These are phyloP conservation scores for Decapterus maruadsi DNA, from an alignment of 2,797 vertebrate genomes.

Conservation along the genomic window DNA sequence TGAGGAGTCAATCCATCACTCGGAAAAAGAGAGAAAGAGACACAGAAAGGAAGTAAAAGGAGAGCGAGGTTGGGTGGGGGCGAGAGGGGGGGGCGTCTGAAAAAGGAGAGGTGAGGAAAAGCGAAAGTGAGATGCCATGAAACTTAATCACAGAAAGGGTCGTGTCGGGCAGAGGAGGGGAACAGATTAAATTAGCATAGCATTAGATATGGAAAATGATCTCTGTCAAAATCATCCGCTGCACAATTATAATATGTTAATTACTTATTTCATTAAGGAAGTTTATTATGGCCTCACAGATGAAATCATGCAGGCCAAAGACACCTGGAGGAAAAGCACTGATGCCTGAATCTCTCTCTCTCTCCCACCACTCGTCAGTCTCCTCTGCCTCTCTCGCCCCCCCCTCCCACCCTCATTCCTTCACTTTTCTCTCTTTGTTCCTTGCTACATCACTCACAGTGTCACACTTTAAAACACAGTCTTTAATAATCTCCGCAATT, in stretches of 20 bases:
- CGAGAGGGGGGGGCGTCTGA: conserved; percentile 4
- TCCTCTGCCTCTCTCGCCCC: conserved; percentile 57
- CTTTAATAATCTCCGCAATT: conserved; percentile 56
- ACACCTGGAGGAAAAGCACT: conserved; percentile 92
- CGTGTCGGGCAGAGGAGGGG: conserved; percentile 88
- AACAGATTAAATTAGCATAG: conserved; percentile 99
- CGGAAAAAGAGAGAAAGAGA: conserved; percentile 60
- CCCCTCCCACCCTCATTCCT: conserved; percentile 52
- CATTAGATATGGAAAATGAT: conserved; percentile 99
- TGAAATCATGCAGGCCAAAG: conserved; percentile 91
- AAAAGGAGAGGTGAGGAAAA: conserved; percentile 77
- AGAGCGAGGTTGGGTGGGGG: conserved; percentile 32
- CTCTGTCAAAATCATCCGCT: conserved; percentile 98
- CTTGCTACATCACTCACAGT: conserved; percentile 62
- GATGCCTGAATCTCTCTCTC: conserved; percentile 86
- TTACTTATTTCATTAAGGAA: conserved; percentile 98
- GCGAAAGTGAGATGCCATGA: conserved; percentile 88
- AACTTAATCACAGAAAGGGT: conserved; percentile 97
- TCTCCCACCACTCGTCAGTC: conserved; percentile 62
- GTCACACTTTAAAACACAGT: conserved; percentile 60
- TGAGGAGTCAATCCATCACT: conserved; percentile 93
- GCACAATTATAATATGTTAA: conserved; percentile 99
- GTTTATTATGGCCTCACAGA: conserved; percentile 95
- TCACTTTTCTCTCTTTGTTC: conserved; percentile 70
- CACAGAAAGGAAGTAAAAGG: conserved; percentile 53